A percentile compares a stretch with the other conserved stretches of the same genome.
These are phyloP conservation scores for Diogma glabrata DNA, from an alignment of 2,888 invertebrate genomes.

Conservation along the genomic window DNA sequence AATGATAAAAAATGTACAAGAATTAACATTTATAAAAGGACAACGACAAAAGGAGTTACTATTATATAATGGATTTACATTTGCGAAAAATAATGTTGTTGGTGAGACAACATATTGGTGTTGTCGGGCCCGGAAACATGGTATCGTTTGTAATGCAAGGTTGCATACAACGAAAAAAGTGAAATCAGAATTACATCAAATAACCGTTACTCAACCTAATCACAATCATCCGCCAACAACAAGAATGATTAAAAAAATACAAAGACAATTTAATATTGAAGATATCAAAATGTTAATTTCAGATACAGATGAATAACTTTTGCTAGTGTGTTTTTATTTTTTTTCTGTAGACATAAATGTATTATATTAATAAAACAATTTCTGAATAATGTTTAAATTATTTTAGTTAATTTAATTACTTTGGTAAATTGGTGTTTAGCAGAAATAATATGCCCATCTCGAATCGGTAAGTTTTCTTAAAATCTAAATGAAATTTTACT, in stretches of 20 bases:
- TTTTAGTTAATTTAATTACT: too few species aligned
- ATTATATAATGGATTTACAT: constrained; percentile 30
- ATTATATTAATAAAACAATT: too few species aligned
- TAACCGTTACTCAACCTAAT: constrained; percentile 28
- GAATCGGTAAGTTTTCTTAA: too few species aligned
- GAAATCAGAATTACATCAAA: constrained; percentile 28
- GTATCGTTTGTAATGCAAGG: constrained; percentile 21
- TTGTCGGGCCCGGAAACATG: constrained; percentile 30
- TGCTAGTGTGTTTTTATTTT: too few species aligned
- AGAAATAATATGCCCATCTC: too few species aligned
- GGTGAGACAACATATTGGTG: constrained; percentile 33
- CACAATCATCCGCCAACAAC: constrained; percentile 32
- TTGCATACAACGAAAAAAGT: constrained; percentile 28
- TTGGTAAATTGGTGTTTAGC: too few species aligned
- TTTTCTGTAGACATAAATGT: too few species aligned
- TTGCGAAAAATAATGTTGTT: constrained; percentile 31
- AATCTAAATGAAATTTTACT: too few species aligned
- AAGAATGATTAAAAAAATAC: constrained; percentile 24
- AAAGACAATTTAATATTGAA: constrained; percentile 9
- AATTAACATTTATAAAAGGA: constrained; percentile 29
- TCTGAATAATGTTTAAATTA: too few species aligned
- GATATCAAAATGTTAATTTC: too few species aligned
- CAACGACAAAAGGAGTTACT: constrained; percentile 32
- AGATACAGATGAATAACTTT: too few species aligned
- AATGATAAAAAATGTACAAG: too few species aligned